phyloP scores from a whole-genome alignment of 1,140 invertebrate species.

The Temnothorax nylanderi region DNA sequence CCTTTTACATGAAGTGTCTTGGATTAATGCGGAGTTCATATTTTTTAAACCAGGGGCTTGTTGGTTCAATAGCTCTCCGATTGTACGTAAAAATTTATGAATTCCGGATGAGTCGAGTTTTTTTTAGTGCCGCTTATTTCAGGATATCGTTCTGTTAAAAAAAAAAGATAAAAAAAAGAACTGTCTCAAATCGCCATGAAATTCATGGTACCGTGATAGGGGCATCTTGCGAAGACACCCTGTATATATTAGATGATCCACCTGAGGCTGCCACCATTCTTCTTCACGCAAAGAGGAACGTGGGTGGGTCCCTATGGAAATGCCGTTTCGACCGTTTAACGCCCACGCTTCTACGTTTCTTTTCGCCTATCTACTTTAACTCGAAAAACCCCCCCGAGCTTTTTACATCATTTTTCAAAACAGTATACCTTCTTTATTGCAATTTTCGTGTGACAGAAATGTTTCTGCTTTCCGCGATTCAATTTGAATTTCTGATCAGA shows the following conservation, averaged over 20 bases:
- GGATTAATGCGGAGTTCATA: background rate
- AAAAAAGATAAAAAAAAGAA: background rate
- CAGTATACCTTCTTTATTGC: conserved; percentile 43
- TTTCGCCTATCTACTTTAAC: conserved; percentile 32
- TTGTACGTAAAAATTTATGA: background rate
- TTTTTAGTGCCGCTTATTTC: background rate
- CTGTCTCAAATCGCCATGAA: background rate
- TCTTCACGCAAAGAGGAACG: conserved; percentile 14
- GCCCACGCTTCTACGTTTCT: conserved; percentile 18
- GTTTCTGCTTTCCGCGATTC: conserved; percentile 42
- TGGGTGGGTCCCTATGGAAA: conserved; percentile 41
- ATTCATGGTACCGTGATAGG: background rate
- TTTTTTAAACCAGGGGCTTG: background rate
- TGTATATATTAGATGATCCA: conserved; percentile 41
- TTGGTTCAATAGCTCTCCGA: background rate
- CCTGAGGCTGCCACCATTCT: conserved; percentile 27
- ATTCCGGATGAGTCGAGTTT: background rate
- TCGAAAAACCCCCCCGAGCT: conserved; percentile 14
- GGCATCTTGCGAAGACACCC: background rate
- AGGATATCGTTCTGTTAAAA: background rate
- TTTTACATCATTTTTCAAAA: conserved; percentile 57
- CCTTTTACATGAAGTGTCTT: background rate
- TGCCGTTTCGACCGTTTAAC: conserved; percentile 45
- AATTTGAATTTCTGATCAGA: conserved; percentile 53
- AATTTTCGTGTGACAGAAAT: conserved; percentile 44